A percentile compares a stretch with the other conserved stretches of the same genome.
phyloP scores from a whole-genome alignment of 2,113 vertebrate species.

The Garra rufa region DNA sequence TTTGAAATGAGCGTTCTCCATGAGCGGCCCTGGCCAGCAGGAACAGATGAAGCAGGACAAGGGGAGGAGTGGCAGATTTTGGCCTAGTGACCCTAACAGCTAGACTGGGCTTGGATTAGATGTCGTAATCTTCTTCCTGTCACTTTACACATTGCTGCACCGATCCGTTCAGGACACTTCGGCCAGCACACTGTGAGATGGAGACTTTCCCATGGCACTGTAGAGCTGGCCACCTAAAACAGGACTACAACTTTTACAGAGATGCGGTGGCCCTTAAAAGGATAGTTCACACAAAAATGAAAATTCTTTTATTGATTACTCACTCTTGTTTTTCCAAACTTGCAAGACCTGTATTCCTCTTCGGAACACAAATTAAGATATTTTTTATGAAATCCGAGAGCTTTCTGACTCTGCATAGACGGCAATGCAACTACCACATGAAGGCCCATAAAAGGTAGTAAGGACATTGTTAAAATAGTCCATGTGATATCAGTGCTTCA shows the following conservation, averaged over 20 bases:
- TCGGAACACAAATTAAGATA: too few species aligned
- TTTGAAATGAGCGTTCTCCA: conserved; percentile 54
- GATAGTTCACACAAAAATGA: too few species aligned
- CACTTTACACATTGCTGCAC: conserved; percentile 79
- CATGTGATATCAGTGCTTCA: too few species aligned
- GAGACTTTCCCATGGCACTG: background rate
- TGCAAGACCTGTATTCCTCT: too few species aligned
- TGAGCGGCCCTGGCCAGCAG: conserved; percentile 71
- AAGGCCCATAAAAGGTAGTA: too few species aligned
- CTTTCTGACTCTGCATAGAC: too few species aligned
- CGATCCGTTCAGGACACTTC: conserved; percentile 62
- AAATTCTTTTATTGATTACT: too few species aligned
- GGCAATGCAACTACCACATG: too few species aligned
- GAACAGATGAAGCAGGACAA: conserved; percentile 74
- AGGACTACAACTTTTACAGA: background rate
- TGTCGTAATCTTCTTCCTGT: conserved; percentile 81
- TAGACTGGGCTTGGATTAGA: conserved; percentile 77
- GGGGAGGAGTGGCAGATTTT: conserved; percentile 68
- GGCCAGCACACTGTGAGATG: conserved; percentile 59
- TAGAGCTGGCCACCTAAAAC: conserved; percentile 10
- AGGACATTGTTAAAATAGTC: too few species aligned
- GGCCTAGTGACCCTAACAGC: conserved; percentile 75
- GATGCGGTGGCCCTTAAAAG: background rate
- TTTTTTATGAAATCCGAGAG: too few species aligned
- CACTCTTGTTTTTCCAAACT: too few species aligned